Conservation (phyloP, 2,888 invertebrate species). For the Argyresthia albistria region DNA sequence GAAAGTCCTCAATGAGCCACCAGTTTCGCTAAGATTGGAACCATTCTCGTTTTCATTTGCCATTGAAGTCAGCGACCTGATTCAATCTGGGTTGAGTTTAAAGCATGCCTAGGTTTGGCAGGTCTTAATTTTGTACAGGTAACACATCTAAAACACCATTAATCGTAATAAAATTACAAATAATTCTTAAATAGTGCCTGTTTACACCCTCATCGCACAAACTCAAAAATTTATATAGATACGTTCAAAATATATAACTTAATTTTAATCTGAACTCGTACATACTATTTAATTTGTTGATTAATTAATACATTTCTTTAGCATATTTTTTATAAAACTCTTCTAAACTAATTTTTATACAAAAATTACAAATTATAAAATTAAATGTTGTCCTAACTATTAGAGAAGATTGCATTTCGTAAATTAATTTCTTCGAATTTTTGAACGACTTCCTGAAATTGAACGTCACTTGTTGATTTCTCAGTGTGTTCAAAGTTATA, state of each 20-base stretch:
- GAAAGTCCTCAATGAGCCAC: conserved; percentile 50
- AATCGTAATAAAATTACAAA: background rate
- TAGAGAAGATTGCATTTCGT: background rate
- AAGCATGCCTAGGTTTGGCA: background rate
- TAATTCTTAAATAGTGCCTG: background rate
- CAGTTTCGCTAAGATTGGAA: conserved; percentile 59
- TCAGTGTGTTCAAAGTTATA: too few relatives aligned
- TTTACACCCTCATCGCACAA: background rate
- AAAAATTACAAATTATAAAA: too few relatives aligned
- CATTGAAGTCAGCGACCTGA: conserved; percentile 40
- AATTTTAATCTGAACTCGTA: too few relatives aligned
- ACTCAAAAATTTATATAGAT: too few relatives aligned
- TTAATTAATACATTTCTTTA: too few relatives aligned
- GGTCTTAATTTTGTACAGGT: background rate
- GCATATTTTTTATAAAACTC: too few relatives aligned
- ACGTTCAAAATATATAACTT: too few relatives aligned
- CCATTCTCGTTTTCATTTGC: conserved; percentile 68
- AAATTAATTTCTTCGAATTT: background rate
- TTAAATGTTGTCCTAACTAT: too few relatives aligned
- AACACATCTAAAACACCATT: too few relatives aligned
- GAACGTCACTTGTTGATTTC: too few relatives aligned
- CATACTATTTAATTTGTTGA: background rate
- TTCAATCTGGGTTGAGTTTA: conserved; percentile 14
- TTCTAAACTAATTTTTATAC: too few relatives aligned
- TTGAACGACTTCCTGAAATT: too few relatives aligned